phyloP scores from a whole-genome alignment of 2,113 vertebrate species.

The Aspidoscelis tigris region DNA sequence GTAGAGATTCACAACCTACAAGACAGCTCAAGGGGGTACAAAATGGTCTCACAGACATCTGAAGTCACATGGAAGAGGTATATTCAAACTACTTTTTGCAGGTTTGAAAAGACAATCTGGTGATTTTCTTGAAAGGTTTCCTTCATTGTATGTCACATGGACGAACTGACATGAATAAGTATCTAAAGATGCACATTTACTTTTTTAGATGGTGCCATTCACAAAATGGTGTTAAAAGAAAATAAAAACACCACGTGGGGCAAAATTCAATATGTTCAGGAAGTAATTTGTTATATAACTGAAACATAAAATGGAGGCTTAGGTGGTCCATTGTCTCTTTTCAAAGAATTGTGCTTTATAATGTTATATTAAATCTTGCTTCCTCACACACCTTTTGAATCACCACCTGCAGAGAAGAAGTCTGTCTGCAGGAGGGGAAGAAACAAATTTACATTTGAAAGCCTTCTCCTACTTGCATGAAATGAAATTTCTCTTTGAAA shows the following conservation, averaged over 20 bases:
- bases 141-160: too few species aligned
- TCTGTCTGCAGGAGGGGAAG: neutral
- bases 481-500: constrained; percentile 25
- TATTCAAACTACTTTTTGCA: too few species aligned
- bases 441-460: constrained; percentile 16
- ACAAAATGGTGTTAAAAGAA: constrained; percentile 6
- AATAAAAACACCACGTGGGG: neutral
- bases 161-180: too few species aligned
- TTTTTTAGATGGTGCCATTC: too few species aligned
- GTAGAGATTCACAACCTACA: too few species aligned
- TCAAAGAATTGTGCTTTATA: constrained; percentile 10
- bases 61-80: too few species aligned
- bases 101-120: too few species aligned
- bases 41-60: too few species aligned
- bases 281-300: constrained; percentile 27
- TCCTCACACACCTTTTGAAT: constrained; percentile 27
- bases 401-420: neutral
- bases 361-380: neutral
- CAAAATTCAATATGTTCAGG: neutral
- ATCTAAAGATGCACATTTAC: too few species aligned
- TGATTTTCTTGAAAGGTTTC: too few species aligned
- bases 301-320: neutral
- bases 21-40: too few species aligned
- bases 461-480: neutral
- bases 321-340: neutral